Evolutionary conservation across 2,888 invertebrate species (phyloP).

Genomic region (Melieria crassipennis): DNA sequence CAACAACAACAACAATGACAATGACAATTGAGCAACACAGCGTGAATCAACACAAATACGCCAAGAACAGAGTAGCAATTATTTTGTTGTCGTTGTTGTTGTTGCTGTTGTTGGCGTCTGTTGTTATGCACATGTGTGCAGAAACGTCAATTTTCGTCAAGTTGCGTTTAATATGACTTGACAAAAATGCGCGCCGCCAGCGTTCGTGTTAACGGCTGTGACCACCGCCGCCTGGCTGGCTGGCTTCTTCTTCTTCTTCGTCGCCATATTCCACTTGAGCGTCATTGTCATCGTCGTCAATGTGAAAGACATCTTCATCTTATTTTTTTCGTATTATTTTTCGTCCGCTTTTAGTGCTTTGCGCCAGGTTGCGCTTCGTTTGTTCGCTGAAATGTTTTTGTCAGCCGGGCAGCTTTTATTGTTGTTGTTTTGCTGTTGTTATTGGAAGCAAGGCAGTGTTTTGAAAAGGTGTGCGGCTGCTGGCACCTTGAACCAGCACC

Average conservation of each 20-base stretch:
- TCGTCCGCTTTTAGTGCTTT: not conserved
- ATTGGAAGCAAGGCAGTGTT: no score
- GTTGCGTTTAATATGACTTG: slow-evolving; percentile 61
- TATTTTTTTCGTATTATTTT: not conserved
- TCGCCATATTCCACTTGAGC: no score
- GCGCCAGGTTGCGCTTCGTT: not conserved
- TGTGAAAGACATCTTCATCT: no score
- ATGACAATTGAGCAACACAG: not conserved
- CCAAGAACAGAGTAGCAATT: slow-evolving; percentile 3
- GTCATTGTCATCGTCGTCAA: no score
- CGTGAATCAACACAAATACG: no score
- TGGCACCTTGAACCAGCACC: slow-evolving; percentile 19
- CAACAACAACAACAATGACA: not conserved
- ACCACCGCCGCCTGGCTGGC: not conserved
- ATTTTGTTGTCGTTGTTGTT: slow-evolving; percentile 3
- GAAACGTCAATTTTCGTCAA: slow-evolving; percentile 17
- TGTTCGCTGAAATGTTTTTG: slow-evolving; percentile 41
- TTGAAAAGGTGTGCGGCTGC: slow-evolving; percentile 11
- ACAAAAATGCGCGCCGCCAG: slow-evolving; percentile 59
- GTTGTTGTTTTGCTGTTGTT: slow-evolving; percentile 39
- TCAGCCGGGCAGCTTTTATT: slow-evolving; percentile 53
- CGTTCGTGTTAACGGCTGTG: slow-evolving; percentile 37
- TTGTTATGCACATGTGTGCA: not conserved
- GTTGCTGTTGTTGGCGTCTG: not conserved
- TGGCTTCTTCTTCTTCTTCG: not conserved